Evolutionary conservation across 2,888 invertebrate genomes (phyloP).

Genomic region (Aphodius sticticus): DNA sequence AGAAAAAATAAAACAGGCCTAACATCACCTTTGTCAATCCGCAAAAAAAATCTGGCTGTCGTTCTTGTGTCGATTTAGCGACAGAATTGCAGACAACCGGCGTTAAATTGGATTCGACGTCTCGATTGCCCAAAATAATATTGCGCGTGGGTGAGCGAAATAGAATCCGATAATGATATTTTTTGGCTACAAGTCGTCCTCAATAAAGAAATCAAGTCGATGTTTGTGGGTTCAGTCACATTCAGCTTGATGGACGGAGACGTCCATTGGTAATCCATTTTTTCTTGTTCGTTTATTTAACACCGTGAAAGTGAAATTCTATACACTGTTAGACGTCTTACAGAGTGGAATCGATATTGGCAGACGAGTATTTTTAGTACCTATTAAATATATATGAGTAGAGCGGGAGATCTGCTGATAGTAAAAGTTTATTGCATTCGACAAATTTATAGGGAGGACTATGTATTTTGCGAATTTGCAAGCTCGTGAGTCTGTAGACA

Average conservation of each 20-base stretch:
- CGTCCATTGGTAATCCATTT: not conserved
- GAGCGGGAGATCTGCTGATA: not conserved
- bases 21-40: not conserved
- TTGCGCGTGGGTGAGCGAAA: not conserved
- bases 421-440: not conserved
- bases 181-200: not conserved
- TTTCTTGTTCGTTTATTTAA: not conserved
- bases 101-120: not conserved
- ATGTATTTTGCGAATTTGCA: too few species aligned
- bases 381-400: not conserved
- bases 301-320: not conserved
- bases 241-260: not conserved
- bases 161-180: not conserved
- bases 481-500: too few species aligned
- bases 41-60: not conserved
- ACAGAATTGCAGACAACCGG: not conserved
- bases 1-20: not conserved
- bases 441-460: too few species aligned
- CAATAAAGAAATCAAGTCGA: not conserved
- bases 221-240: not conserved
- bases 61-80: not conserved
- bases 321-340: not conserved
- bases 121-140: not conserved
- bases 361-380: not conserved
- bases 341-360: not conserved